Evolutionary conservation across 2,797 vertebrate genomes (phyloP).

Genomic region (Dallia pectoralis): DNA sequence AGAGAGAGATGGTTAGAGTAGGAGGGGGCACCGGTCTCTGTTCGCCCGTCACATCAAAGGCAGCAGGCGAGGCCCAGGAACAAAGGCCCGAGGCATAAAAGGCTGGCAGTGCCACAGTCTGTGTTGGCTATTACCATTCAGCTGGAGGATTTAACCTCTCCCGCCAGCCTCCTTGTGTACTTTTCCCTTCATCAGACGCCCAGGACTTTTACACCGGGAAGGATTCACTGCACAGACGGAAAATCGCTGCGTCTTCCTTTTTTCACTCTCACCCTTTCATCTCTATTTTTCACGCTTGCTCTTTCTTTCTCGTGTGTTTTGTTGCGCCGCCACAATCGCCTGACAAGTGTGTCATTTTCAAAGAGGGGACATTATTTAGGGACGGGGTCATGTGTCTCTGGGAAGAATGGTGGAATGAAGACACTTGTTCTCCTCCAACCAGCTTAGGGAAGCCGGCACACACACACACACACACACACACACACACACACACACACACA

Average conservation of each 20-base stretch:
- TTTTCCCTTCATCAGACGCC: conserved; percentile 62
- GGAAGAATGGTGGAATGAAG: conserved; percentile 16
- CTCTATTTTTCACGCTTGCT: conserved; percentile 31
- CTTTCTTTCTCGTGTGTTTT: conserved; percentile 29
- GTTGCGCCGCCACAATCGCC: conserved; percentile 39
- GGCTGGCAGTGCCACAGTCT: conserved; percentile 64
- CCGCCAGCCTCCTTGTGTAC: conserved; percentile 59
- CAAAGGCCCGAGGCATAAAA: conserved; percentile 77
- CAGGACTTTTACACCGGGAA: conserved; percentile 42
- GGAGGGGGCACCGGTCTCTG: conserved; percentile 51
- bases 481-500: neutral
- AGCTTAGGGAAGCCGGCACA: neutral
- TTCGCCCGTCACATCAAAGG: conserved; percentile 82
- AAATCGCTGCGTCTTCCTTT: conserved; percentile 20
- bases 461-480: neutral
- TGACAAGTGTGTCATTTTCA: conserved; percentile 58
- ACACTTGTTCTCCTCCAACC: conserved; percentile 33
- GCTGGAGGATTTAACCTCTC: conserved; percentile 58
- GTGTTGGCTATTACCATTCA: conserved; percentile 70
- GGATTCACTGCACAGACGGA: conserved; percentile 25
- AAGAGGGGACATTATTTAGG: conserved; percentile 47
- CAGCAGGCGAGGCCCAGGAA: conserved; percentile 73
- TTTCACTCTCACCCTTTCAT: conserved; percentile 36
- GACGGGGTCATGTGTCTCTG: conserved; percentile 23
- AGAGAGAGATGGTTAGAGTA: conserved; percentile 19